These are phyloP conservation scores for Andricus curvator DNA, from an alignment of 2,888 invertebrate genomes.

Conservation along the genomic window DNA sequence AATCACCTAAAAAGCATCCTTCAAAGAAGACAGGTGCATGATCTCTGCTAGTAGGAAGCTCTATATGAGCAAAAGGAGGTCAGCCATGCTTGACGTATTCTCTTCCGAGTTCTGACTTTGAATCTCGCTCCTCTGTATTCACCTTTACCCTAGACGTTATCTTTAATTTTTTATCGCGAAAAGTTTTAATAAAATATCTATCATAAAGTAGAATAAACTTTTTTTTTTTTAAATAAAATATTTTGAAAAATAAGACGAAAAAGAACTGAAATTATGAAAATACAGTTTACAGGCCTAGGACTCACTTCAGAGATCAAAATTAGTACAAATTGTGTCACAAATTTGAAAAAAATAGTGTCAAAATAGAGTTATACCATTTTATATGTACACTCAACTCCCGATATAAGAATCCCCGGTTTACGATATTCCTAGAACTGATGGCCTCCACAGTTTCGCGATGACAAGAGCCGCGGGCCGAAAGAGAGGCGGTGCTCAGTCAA, in stretches of 20 bases:
- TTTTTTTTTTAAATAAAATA: not conserved
- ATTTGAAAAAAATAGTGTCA: no score
- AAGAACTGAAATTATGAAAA: not conserved
- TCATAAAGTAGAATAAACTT: not conserved
- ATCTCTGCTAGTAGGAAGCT: constrained; percentile 6
- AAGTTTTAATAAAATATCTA: not conserved
- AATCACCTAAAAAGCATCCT: not conserved
- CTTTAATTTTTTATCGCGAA: not conserved
- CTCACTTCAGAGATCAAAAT: no score
- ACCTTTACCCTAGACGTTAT: not conserved
- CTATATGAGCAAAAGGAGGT: not conserved
- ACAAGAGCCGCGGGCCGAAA: no score
- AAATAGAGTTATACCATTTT: no score
- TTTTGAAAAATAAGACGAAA: not conserved
- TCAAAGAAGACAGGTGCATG: constrained; percentile 23
- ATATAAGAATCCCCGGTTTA: no score
- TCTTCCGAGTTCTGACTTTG: constrained; percentile 3
- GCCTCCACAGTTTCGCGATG: no score
- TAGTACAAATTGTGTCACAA: no score
- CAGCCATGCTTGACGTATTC: no score
- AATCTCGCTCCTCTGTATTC: not conserved
- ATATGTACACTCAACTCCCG: not conserved
- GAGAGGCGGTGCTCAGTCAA: no score
- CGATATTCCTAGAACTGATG: no score
- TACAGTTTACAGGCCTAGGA: not conserved